phyloP scores from a whole-genome alignment of 1,140 invertebrate species.

The Phocides pigmalion region DNA sequence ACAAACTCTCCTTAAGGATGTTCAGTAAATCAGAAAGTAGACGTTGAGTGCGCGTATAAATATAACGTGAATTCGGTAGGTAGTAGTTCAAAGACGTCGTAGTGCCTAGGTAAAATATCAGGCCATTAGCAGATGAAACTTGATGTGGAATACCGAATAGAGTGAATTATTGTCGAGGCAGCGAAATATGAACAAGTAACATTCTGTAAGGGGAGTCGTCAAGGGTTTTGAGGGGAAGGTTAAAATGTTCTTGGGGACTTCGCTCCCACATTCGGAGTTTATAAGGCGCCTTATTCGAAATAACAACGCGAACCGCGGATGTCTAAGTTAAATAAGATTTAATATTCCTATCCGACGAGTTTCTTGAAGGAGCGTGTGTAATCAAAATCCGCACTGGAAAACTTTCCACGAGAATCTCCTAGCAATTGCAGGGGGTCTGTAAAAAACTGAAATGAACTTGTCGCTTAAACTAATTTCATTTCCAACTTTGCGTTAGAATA shows the following conservation, averaged over 20 bases:
- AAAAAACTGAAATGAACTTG: slow-evolving; percentile 81
- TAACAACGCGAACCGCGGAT: slow-evolving; percentile 74
- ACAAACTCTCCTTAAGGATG: slow-evolving; percentile 54
- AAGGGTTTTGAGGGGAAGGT: slow-evolving; percentile 48
- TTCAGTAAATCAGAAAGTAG: slow-evolving; percentile 52
- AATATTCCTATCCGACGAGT: slow-evolving; percentile 81
- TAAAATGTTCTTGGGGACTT: slow-evolving; percentile 56
- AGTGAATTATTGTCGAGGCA: slow-evolving; percentile 42
- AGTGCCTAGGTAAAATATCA: slow-evolving; percentile 35
- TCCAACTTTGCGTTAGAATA: slow-evolving; percentile 76
- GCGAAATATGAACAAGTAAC: slow-evolving; percentile 46
- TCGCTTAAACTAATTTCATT: slow-evolving; percentile 82
- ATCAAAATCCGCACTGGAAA: slow-evolving; percentile 80
- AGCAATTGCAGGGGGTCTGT: slow-evolving; percentile 72
- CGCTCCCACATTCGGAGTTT: slow-evolving; percentile 55
- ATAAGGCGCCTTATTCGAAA: slow-evolving; percentile 76
- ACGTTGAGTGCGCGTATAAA: slow-evolving; percentile 35
- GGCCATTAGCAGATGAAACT: slow-evolving; percentile 48
- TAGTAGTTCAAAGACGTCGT: slow-evolving; percentile 24
- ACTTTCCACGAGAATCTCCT: slow-evolving; percentile 74
- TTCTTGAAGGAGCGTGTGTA: slow-evolving; percentile 79
- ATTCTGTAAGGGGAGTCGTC: slow-evolving; percentile 41
- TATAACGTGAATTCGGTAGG: slow-evolving; percentile 6
- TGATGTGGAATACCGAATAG: slow-evolving; percentile 30
- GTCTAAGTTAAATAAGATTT: slow-evolving; percentile 83